A percentile compares a stretch with the other conserved stretches of the same genome.
These are phyloP conservation scores for Trinectes maculatus DNA, from an alignment of 2,113 vertebrate species.

Conservation along the genomic window DNA sequence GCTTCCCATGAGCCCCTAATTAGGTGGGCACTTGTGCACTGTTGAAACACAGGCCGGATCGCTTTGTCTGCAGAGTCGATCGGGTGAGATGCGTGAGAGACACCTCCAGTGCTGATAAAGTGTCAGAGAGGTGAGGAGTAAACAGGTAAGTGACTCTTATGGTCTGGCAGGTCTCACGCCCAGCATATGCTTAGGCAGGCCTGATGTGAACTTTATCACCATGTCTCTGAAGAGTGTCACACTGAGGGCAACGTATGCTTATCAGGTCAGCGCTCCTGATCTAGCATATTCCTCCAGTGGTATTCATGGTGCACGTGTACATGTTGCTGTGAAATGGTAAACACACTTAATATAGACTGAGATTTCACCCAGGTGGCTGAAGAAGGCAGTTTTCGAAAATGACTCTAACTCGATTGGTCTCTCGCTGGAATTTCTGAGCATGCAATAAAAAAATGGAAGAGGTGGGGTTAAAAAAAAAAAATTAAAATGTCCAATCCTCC, in stretches of 20 bases:
- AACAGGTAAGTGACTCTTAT: constrained; percentile 73
- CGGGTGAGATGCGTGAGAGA: constrained; percentile 75
- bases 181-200: constrained; percentile 62
- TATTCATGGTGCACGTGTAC: constrained; percentile 1
- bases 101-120: constrained; percentile 75
- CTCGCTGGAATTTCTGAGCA: constrained; percentile 71
- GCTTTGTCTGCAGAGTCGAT: constrained; percentile 83
- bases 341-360: constrained; percentile 5
- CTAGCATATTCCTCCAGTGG: constrained; percentile 7
- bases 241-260: constrained; percentile 17
- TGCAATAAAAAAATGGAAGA: constrained; percentile 56
- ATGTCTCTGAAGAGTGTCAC: constrained; percentile 28
- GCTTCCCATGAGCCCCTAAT: constrained; percentile 86
- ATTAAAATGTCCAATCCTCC: constrained; percentile 77
- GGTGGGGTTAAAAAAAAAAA: constrained; percentile 17
- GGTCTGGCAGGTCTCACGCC: constrained; percentile 53
- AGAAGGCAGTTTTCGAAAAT: constrained; percentile 57
- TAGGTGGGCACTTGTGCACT: constrained; percentile 85
- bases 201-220: constrained; percentile 57
- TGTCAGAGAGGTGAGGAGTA: constrained; percentile 72
- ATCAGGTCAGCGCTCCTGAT: constrained; percentile 39
- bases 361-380: constrained; percentile 30
- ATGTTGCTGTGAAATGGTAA: constrained; percentile 4
- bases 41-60: constrained; percentile 75
- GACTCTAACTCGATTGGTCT: constrained; percentile 71